These are phyloP conservation scores for Eubasilissa regina DNA, from an alignment of 1,140 invertebrate genomes.

Conservation along the genomic window DNA sequence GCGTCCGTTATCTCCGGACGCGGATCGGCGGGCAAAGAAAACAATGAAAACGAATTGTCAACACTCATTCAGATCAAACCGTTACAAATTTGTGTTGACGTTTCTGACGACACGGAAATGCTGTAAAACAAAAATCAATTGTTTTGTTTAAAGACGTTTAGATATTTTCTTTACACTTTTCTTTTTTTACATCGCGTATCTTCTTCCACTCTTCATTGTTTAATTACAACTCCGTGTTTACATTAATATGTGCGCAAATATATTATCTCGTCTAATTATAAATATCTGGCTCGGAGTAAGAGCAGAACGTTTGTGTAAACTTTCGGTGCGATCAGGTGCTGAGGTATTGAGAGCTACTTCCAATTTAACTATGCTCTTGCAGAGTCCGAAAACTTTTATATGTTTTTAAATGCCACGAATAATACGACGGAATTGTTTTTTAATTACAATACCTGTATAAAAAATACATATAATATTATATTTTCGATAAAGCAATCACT, in stretches of 20 bases:
- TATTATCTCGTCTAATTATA: constrained; percentile 51
- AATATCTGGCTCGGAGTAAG: constrained; percentile 49
- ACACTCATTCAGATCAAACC: constrained; percentile 14
- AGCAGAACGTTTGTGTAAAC: constrained; percentile 42
- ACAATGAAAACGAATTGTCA: constrained; percentile 34
- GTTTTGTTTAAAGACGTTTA: no score
- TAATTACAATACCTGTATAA: no score
- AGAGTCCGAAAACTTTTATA: neutral
- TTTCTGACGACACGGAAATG: no score
- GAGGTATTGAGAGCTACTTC: constrained; percentile 15
- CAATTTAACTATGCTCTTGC: neutral
- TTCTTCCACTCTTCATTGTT: constrained; percentile 46
- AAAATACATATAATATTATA: no score
- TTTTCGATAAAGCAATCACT: no score
- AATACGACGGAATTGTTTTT: no score
- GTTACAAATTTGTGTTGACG: no score
- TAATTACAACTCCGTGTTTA: constrained; percentile 51
- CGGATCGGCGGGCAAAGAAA: constrained; percentile 20
- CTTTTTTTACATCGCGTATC: neutral
- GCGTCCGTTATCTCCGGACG: constrained; percentile 4
- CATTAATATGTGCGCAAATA: constrained; percentile 50
- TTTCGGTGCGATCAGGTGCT: neutral
- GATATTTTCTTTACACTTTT: neutral
- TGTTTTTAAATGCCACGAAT: no score
- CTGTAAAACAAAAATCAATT: no score